A percentile compares a stretch with the other conserved stretches of the same genome.
These are phyloP conservation scores for Notothenia coriiceps DNA, from an alignment of 2,113 vertebrate genomes.

Conservation along the genomic window DNA sequence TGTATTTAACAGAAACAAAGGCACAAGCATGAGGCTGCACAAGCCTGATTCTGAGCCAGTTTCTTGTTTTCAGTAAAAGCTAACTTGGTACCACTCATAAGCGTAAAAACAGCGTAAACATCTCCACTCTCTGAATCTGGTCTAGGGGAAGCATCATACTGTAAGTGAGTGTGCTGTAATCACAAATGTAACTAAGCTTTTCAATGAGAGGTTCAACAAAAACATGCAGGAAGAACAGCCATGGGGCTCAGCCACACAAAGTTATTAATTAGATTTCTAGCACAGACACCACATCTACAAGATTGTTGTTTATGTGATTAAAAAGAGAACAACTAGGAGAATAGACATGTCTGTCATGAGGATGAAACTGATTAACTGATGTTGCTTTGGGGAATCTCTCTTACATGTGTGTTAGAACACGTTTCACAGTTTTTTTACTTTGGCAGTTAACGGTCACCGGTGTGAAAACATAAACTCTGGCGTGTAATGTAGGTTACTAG, in stretches of 20 bases:
- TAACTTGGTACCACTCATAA: slow-evolving; percentile 9
- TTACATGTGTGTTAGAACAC: slow-evolving; percentile 27
- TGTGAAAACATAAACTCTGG: slow-evolving; percentile 18
- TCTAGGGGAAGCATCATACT: slow-evolving; percentile 51
- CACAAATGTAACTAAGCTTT: slow-evolving; percentile 72
- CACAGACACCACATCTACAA: slow-evolving; percentile 62
- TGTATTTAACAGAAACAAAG: slow-evolving; percentile 1
- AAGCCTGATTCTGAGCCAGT: slow-evolving; percentile 9
- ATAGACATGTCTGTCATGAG: slow-evolving; percentile 49
- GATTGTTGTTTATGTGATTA: slow-evolving; percentile 76
- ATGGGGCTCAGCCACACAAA: slow-evolving; percentile 63
- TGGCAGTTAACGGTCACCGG: slow-evolving; percentile 5
- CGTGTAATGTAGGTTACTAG: slow-evolving; percentile 51
- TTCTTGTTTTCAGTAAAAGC: slow-evolving; percentile 25
- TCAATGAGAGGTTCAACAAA: slow-evolving; percentile 70
- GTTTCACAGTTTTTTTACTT: slow-evolving; percentile 34
- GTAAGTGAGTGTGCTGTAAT: slow-evolving; percentile 74
- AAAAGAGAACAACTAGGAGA: slow-evolving; percentile 59
- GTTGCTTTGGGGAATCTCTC: slow-evolving; percentile 7
- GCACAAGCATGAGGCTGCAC: slow-evolving; percentile 1
- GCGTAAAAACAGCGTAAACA: slow-evolving; percentile 13
- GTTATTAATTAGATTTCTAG: slow-evolving; percentile 80
- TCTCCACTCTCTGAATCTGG: slow-evolving; percentile 6
- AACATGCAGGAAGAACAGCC: slow-evolving; percentile 50
- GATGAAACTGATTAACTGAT: slow-evolving; percentile 45